Evolutionary conservation across 2,888 invertebrate species (phyloP).

Genomic region (Euclidia mi): DNA sequence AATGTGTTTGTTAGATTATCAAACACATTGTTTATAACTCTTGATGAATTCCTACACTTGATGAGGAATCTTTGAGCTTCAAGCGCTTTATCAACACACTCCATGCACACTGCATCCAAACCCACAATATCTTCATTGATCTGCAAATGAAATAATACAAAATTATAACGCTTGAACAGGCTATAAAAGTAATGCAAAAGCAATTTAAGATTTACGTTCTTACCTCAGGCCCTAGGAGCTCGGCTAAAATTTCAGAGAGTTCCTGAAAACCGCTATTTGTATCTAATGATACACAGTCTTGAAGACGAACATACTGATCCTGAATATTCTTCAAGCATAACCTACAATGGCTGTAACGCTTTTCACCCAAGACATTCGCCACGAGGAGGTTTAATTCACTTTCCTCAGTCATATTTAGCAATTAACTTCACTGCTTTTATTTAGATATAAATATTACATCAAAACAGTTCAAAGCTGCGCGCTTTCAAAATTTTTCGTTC

Average conservation of each 20-base stretch:
- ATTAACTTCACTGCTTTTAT: background rate
- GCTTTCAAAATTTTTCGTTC: constrained; percentile 77
- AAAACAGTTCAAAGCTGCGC: constrained; percentile 62
- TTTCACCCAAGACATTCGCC: constrained; percentile 74
- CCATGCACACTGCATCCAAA: constrained; percentile 75
- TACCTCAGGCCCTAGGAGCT: constrained; percentile 70
- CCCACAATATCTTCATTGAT: constrained; percentile 71
- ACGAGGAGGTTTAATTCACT: constrained; percentile 69
- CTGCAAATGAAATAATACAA: constrained; percentile 64
- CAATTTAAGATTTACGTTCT: constrained; percentile 21
- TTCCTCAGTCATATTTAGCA: constrained; percentile 59
- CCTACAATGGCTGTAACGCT: constrained; percentile 80
- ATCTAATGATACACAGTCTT: constrained; percentile 69
- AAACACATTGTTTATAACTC: constrained; percentile 66
- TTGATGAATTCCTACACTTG: constrained; percentile 64
- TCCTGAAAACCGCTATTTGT: constrained; percentile 50
- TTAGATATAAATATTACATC: too few species aligned
- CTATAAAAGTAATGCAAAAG: background rate
- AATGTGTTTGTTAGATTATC: constrained; percentile 66
- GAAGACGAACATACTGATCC: constrained; percentile 71
- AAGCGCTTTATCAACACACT: constrained; percentile 70
- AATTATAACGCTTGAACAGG: background rate
- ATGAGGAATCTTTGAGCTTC: constrained; percentile 67
- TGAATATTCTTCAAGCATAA: constrained; percentile 76
- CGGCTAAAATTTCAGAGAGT: constrained; percentile 63